These are phyloP conservation scores for Helicoverpa assulta DNA, from an alignment of 2,888 invertebrate species.

Conservation along the genomic window DNA sequence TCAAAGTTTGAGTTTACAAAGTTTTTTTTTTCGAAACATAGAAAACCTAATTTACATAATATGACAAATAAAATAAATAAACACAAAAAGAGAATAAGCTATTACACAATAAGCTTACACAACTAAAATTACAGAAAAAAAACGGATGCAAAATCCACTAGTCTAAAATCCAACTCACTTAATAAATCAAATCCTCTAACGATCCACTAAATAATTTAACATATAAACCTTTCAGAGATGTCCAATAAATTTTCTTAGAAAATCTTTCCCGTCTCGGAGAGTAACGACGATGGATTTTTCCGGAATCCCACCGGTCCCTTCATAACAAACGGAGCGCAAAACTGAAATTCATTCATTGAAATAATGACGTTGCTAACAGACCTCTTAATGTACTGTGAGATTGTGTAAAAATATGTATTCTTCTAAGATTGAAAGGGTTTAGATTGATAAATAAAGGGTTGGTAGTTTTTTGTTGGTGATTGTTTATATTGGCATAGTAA, in stretches of 20 bases:
- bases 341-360: constrained; percentile 77
- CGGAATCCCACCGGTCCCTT: constrained; percentile 59
- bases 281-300: constrained; percentile 52
- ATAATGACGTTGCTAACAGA: constrained; percentile 73
- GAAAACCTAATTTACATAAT: too few species aligned
- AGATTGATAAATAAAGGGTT: too few species aligned
- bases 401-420: too few species aligned
- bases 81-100: too few species aligned
- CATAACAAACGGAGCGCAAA: constrained; percentile 69
- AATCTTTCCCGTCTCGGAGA: constrained; percentile 32
- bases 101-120: too few species aligned
- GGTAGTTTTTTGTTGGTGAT: too few species aligned
- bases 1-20: too few species aligned
- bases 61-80: too few species aligned
- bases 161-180: background rate
- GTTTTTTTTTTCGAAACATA: too few species aligned
- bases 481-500: too few species aligned
- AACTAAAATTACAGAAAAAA: too few species aligned
- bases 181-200: background rate
- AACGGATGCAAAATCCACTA: background rate
- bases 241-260: constrained; percentile 36
- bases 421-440: too few species aligned
- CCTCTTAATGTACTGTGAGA: constrained; percentile 1
- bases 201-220: constrained; percentile 21
- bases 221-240: constrained; percentile 17